Percentiles rank a stretch among this genome's conserved stretches.
These are phyloP conservation scores for Macrosteles quadrilineatus DNA, from an alignment of 1,140 invertebrate genomes.

Conservation along the genomic window DNA sequence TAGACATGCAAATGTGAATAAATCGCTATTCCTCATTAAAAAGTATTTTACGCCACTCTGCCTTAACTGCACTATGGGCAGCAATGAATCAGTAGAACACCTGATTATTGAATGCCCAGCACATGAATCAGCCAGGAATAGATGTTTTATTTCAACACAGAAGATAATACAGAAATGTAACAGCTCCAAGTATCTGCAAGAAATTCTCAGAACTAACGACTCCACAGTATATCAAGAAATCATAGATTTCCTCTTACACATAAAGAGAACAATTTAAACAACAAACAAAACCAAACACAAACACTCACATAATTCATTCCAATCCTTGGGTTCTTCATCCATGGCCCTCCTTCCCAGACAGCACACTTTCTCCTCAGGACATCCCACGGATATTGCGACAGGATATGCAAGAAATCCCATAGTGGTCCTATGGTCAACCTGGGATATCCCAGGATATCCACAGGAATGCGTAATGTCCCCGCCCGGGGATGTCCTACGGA, in stretches of 20 bases:
- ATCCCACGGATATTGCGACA: too few species aligned
- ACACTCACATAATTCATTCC: neutral
- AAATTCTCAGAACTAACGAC: neutral
- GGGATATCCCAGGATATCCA: too few species aligned
- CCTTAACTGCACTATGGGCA: neutral
- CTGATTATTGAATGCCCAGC: neutral
- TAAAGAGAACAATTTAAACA: neutral
- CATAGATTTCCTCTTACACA: neutral
- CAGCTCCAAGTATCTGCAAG: neutral
- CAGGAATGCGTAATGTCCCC: too few species aligned
- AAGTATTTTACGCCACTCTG: neutral
- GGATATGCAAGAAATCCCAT: too few species aligned
- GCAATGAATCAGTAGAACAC: neutral
- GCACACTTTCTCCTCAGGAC: too few species aligned
- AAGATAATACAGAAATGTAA: too few species aligned
- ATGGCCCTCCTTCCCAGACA: neutral
- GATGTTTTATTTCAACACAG: neutral
- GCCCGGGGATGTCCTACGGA: too few species aligned
- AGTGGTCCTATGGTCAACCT: too few species aligned
- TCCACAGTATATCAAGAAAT: neutral
- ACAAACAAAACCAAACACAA: neutral
- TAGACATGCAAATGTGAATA: neutral
- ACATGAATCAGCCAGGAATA: neutral
- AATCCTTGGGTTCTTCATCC: neutral
- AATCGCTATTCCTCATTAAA: neutral